These are phyloP conservation scores for Proales similis DNA, from an alignment of 1,140 invertebrate genomes.

Conservation along the genomic window DNA sequence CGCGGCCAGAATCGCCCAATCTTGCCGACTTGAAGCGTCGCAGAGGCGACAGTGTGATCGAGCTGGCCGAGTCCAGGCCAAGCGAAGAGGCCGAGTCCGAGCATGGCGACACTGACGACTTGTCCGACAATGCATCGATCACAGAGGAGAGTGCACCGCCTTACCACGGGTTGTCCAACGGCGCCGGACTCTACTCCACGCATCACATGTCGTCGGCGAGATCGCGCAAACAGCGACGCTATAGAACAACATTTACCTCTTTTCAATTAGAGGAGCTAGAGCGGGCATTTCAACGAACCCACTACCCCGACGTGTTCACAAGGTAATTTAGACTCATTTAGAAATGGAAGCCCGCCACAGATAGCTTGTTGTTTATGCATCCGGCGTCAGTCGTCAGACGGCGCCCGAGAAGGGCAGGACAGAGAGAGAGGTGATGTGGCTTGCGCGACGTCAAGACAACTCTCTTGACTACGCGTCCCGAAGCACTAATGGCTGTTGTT, in stretches of 20 bases:
- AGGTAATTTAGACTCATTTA: background rate
- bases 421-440: no score
- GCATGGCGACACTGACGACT: background rate
- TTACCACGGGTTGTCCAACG: constrained; percentile 2
- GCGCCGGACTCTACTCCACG: background rate
- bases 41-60: no score
- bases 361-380: no score
- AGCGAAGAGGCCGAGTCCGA: background rate
- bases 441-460: no score
- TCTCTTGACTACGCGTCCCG: no score
- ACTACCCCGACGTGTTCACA: constrained; percentile 98
- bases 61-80: no score
- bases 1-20: constrained; percentile 8
- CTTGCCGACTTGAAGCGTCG: no score
- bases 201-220: constrained; percentile 39
- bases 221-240: constrained; percentile 60
- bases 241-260: constrained; percentile 93
- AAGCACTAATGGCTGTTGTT: no score
- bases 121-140: no score
- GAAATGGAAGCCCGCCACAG: background rate
- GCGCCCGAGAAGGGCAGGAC: no score
- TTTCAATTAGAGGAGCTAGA: constrained; percentile 98
- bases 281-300: constrained; percentile 84
- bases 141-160: no score
- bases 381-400: no score